Evolutionary conservation across 2,888 invertebrate species (phyloP).

Genomic region (Synergus gifuensis): DNA sequence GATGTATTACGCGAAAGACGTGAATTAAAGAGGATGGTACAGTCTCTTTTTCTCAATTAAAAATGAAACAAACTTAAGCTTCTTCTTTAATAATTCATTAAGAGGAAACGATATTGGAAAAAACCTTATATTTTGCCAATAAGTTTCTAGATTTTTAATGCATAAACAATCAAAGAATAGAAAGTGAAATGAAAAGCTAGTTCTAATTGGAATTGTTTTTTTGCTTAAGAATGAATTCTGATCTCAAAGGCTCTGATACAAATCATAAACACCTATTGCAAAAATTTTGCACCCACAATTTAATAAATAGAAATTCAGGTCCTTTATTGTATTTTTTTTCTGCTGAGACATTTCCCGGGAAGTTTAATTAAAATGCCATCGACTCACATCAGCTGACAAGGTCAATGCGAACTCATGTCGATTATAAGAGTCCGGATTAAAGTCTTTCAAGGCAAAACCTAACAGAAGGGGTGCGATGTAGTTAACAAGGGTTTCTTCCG

Average conservation of each 20-base stretch:
- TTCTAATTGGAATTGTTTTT: no score
- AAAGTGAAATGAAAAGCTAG: background rate
- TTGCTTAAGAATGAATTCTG: no score
- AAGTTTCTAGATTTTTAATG: background rate
- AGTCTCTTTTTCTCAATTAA: background rate
- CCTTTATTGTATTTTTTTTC: background rate
- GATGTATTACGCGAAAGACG: conserved; percentile 38
- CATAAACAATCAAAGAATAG: background rate
- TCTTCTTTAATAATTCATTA: background rate
- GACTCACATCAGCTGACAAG: conserved; percentile 43
- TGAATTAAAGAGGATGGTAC: conserved; percentile 47
- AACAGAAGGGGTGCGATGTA: conserved; percentile 23
- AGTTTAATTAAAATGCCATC: conserved; percentile 33
- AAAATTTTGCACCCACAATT: no score
- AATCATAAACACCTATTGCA: background rate
- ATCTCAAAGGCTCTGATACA: no score
- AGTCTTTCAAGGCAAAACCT: conserved; percentile 28
- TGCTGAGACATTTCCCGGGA: background rate
- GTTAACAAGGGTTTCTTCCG: conserved; percentile 38
- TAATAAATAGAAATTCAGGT: background rate
- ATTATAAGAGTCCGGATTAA: conserved; percentile 41
- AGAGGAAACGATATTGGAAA: background rate
- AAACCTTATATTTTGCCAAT: no score
- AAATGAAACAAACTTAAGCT: background rate
- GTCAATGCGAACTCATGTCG: conserved; percentile 43